Conservation (phyloP, 2,888 invertebrate genomes). For the Chrysolina haemoptera region DNA sequence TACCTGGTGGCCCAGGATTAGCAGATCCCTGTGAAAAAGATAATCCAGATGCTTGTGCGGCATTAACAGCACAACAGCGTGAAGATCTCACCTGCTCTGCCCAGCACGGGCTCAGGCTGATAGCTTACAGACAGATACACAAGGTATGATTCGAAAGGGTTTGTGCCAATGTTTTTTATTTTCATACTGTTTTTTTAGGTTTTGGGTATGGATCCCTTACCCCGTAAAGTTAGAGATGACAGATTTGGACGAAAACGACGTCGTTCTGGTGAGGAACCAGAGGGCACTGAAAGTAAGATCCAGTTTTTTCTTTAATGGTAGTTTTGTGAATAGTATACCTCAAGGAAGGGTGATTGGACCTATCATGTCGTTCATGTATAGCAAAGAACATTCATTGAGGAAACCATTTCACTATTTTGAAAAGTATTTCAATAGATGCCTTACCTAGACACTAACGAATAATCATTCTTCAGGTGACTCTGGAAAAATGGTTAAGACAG, state of each 20-base stretch:
- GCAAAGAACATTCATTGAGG: no score
- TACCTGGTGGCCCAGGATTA: constrained; percentile 92
- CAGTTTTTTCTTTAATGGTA: no score
- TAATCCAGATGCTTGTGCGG: constrained; percentile 85
- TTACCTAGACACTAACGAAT: background rate
- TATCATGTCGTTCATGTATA: no score
- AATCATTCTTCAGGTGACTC: constrained; percentile 67
- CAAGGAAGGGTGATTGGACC: no score
- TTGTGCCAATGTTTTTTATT: background rate
- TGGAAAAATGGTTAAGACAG: constrained; percentile 74
- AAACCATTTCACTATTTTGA: no score
- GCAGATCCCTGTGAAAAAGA: constrained; percentile 99
- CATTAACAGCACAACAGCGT: constrained; percentile 90
- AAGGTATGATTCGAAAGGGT: constrained; percentile 75
- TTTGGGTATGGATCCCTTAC: constrained; percentile 91
- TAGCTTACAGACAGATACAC: constrained; percentile 97
- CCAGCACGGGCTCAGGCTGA: constrained; percentile 93
- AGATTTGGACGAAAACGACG: constrained; percentile 89
- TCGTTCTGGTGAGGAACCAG: constrained; percentile 81
- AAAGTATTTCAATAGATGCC: no score
- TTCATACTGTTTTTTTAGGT: constrained; percentile 69
- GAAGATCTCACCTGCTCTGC: constrained; percentile 98
- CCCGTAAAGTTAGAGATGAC: constrained; percentile 81
- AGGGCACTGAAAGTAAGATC: constrained; percentile 75
- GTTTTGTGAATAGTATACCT: background rate